Conservation (phyloP, 2,888 invertebrate species). For the Lottia gigantea region DNA sequence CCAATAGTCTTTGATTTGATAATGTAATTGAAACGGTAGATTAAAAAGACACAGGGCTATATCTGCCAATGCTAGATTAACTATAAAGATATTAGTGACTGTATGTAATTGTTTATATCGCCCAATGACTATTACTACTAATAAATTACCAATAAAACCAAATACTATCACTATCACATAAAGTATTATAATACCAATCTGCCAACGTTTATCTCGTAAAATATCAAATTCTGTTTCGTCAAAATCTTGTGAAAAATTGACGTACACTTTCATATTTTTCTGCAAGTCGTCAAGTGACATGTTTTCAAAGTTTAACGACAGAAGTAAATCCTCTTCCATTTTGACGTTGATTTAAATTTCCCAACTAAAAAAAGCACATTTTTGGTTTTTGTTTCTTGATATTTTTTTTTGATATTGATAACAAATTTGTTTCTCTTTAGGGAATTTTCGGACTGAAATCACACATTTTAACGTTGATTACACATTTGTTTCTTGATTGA, state of each 20-base stretch:
- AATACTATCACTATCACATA: slow-evolving; percentile 59
- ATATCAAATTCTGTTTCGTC: slow-evolving; percentile 53
- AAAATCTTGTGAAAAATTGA: slow-evolving; percentile 43
- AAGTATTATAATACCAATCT: slow-evolving; percentile 55
- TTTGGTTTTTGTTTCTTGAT: no score
- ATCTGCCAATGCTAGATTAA: slow-evolving; percentile 62
- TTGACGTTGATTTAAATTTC: not conserved
- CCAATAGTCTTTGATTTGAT: slow-evolving; percentile 64
- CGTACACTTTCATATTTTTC: slow-evolving; percentile 37
- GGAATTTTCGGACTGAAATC: no score
- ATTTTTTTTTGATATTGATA: no score
- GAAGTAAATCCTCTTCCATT: slow-evolving; percentile 4
- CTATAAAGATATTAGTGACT: slow-evolving; percentile 65
- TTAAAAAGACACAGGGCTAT: slow-evolving; percentile 63
- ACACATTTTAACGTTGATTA: no score
- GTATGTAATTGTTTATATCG: slow-evolving; percentile 56
- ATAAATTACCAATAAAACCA: slow-evolving; percentile 60
- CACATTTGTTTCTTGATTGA: no score
- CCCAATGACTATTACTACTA: slow-evolving; percentile 57
- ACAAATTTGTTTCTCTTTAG: no score
- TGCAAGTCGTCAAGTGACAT: slow-evolving; percentile 73
- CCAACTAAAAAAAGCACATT: no score
- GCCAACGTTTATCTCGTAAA: slow-evolving; percentile 51
- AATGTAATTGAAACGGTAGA: slow-evolving; percentile 64
- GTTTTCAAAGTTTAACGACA: slow-evolving; percentile 42